Base-by-base conservation (phyloP, 1,140 invertebrate genomes). In the Branchinecta lindahli region DNA sequence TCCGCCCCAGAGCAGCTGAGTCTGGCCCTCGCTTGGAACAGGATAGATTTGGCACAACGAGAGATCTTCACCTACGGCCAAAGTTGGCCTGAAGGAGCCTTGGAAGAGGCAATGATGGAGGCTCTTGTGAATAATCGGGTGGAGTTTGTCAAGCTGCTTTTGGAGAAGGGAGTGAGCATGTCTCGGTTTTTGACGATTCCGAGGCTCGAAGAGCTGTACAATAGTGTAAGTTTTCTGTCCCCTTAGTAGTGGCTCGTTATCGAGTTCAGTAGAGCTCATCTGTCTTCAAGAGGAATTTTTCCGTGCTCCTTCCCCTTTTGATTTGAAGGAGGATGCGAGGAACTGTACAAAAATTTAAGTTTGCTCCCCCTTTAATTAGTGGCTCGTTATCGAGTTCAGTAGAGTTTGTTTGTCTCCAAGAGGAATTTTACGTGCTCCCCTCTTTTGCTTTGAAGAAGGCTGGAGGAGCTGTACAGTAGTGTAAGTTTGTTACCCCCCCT, bases 131-230 rank as follows among this genome's bases (percentile, higher is more conserved):
- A 95, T 79, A 92, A 98, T 79, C 83, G 94, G 67, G 93, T 97
- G 75, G 94, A 98, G 79, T 98, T 98, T 83, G 95, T 98, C 0
- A 94, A 95, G 80, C 82, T 97, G 20, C 83, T 98, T 5, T 80
- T 98, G 7, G 94, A 99, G 79, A 96, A 98, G 78, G 96, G 96
- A 18, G 92, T 99, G 18, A 95, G 91, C 73, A 97, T 98, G 92
- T 85, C 90, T 73, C 94, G 95, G 79, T 99, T 98, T 80, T 83
- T 99, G 33, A 96, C 94, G 20, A 95, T 98, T 75, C 88, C 89
- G 20, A 83, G 94, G 45, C 82, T 99, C 15, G 95, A 99, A 82
- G 92, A 96, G 77, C 83, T 99, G 18, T 99, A 98, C 77, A 98
- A 94, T 81, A 90, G 52, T 20, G 52, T 61, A 61, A 61, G 52